Evolutionary conservation across 2,113 vertebrate genomes (phyloP), one percentile per base, ranked within the genome.

Genomic region (Mus pahari): DNA sequence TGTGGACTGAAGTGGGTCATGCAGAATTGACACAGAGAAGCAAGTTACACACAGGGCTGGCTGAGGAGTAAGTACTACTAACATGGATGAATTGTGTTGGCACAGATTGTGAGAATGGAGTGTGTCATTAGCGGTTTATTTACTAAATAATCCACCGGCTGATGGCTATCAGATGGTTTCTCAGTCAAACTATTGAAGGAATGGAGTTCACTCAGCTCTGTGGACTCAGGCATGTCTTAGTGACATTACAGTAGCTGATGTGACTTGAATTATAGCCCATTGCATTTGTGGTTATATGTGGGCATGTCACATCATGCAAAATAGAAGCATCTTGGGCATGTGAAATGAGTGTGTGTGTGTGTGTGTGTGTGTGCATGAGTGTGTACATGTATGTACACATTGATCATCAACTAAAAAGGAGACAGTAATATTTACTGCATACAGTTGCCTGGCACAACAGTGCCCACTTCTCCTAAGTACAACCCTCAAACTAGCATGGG

Each of bases 121-220:
- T 58, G 22, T 93, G 79, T 87, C 39, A 42, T 64, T 39, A 60
- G 9, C 36, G 58, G 70, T 55, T 91, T 39, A 22, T 96, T 94
- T 93, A 48, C 94, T 95, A 73, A 82, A 87, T 62, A 73, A 53
- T 70, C 89, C 71, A 42, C 12, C n/a, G 14, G 77, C 73, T 75
- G 73, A 95, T 94, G 86, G 50, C 1, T 45, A 74, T 89, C 95
- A 96, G 86, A 89, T 71, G 94, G 89, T 45, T 28, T 93, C 74
- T 33, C 66, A 77, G 1, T 12, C 28, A 28, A 39, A 70, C 16
- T 28, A 31, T 20, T 68, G 62, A 36, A 83, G 71, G 11, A 70
- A 66, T 10, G 11, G 26, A 24, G 22, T 36, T 75, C 58, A 71
- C 84, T 36, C 8, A 7, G n/a, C 45, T 33, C 0, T 68, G 33